Conservation (phyloP, 2,888 invertebrate species). For the Trichogramma dendrolimi region DNA sequence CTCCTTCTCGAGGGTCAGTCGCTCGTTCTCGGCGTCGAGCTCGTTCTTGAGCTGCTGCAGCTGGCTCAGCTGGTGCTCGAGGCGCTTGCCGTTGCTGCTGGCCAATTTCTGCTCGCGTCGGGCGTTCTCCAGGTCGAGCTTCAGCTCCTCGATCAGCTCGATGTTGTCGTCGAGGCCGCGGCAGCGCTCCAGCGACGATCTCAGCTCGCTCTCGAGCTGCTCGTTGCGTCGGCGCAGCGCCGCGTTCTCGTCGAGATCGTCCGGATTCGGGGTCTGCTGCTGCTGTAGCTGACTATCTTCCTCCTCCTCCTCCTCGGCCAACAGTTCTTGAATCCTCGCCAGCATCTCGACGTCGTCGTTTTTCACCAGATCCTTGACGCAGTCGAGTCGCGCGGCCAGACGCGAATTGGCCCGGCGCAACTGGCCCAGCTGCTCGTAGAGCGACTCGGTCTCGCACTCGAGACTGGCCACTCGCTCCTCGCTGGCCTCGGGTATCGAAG, state of each 20-base stretch:
- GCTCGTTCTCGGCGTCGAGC: constrained; percentile 45
- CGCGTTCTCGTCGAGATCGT: constrained; percentile 39
- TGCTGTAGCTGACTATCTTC: not conserved
- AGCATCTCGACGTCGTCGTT: constrained; percentile 24
- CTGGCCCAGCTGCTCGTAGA: constrained; percentile 46
- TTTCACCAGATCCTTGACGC: constrained; percentile 8
- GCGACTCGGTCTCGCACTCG: constrained; percentile 48
- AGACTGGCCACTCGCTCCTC: constrained; percentile 45
- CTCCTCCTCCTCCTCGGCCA: constrained; percentile 24
- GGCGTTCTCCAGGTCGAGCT: constrained; percentile 41
- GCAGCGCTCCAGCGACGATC: constrained; percentile 37
- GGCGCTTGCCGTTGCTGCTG: constrained; percentile 46
- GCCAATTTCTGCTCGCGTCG: constrained; percentile 47
- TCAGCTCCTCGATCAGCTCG: constrained; percentile 37
- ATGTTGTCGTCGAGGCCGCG: constrained; percentile 39
- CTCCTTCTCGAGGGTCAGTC: constrained; percentile 39
- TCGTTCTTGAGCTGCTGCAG: constrained; percentile 51
- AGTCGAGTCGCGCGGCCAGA: constrained; percentile 34
- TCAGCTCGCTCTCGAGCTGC: constrained; percentile 39
- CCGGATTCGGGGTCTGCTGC: constrained; percentile 21
- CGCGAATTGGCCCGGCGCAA: constrained; percentile 38
- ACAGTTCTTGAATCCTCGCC: constrained; percentile 5
- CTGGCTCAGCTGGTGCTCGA: constrained; percentile 53
- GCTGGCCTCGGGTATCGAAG: constrained; percentile 48
- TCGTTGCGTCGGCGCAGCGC: constrained; percentile 50